Base-by-base conservation (phyloP, 2,797 vertebrate species). In the Amazona ochrocephala region DNA sequence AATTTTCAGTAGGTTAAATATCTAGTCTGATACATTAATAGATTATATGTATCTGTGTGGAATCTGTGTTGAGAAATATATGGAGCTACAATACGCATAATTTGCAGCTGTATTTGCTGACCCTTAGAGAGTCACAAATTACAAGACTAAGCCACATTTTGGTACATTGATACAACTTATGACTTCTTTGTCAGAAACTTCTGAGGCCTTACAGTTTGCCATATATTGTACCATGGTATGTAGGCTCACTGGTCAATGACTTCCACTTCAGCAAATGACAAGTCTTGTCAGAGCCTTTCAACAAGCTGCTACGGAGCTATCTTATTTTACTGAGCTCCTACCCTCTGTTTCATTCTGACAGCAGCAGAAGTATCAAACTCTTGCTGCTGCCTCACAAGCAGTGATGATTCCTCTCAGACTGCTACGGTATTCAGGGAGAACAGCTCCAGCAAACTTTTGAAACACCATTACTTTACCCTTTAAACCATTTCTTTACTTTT, bases 401-500 rank as follows among this genome's bases (percentile, higher is more conserved):
- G 14, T 27, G 48, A 51, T n/a, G 27, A 37, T 71, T 75, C 85
- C 27, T n/a, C 24, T 87, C 56, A 72, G 56, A 17, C 10, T 71
- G 32, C 39, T 14, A 22, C 41, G 21, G 23, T 39, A 54, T 17
- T 41, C n/a, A 85, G 41, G 74, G 15, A 80, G 5, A 94, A 67
- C 56, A 74, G 23, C 34, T 78, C 32, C 58, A 84, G 42, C 47
- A 84, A 86, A 75, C 32, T 84, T 92, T 65, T 54, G 32, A 89
- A 92, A 84, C 3, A 1, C 42, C 24, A 62, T 62, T 89, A 66
- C 41, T 96, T 81, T 91, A 94, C 53, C 41, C 65, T 91, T 87
- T 87, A 92, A 93, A 83, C 13, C 8, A 34, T 48, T 85, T 83
- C 78, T 92, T 91, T 72, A 88, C 29, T 75, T 89, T 66, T 92